Conservation (phyloP, 2,888 invertebrate species). For the Kuschelorhynchus macadamiae region DNA sequence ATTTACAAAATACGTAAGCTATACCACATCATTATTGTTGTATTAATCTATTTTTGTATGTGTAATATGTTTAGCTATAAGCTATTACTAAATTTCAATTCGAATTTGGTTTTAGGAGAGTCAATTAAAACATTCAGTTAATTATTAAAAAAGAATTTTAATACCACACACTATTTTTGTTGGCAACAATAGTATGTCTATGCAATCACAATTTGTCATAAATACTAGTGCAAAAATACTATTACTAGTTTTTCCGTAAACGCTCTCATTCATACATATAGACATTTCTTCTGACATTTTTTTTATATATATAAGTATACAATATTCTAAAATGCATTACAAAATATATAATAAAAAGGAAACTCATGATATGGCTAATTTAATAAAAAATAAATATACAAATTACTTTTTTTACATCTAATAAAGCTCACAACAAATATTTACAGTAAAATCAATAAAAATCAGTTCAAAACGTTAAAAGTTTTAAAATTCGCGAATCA, state of each 20-base stretch:
- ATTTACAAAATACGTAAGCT: too few relatives aligned
- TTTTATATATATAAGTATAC: slow-evolving; percentile 40
- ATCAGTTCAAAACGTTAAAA: slow-evolving; percentile 44
- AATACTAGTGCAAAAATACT: slow-evolving; percentile 70
- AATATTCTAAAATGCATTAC: slow-evolving; percentile 48
- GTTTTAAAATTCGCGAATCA: slow-evolving; percentile 11
- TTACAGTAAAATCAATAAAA: slow-evolving; percentile 42
- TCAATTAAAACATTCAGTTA: background rate
- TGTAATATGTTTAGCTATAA: too few relatives aligned
- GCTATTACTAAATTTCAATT: too few relatives aligned
- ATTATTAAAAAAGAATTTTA: slow-evolving; percentile 46
- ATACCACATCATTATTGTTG: too few relatives aligned
- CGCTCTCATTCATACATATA: slow-evolving; percentile 55
- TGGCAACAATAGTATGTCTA: slow-evolving; percentile 62
- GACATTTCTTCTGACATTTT: slow-evolving; percentile 34
- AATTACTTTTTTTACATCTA: slow-evolving; percentile 49
- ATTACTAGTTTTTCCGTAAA: slow-evolving; percentile 62
- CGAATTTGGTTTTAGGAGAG: too few relatives aligned
- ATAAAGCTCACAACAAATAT: slow-evolving; percentile 53
- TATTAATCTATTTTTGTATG: too few relatives aligned
- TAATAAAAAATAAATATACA: slow-evolving; percentile 54
- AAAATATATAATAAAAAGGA: slow-evolving; percentile 52
- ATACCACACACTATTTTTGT: slow-evolving; percentile 56
- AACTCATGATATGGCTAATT: slow-evolving; percentile 52
- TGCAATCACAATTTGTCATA: slow-evolving; percentile 67